Evolutionary conservation across 1,140 invertebrate genomes (phyloP), one percentile per base, ranked within the genome.

Genomic region (Thalassaphorura encarpata): DNA sequence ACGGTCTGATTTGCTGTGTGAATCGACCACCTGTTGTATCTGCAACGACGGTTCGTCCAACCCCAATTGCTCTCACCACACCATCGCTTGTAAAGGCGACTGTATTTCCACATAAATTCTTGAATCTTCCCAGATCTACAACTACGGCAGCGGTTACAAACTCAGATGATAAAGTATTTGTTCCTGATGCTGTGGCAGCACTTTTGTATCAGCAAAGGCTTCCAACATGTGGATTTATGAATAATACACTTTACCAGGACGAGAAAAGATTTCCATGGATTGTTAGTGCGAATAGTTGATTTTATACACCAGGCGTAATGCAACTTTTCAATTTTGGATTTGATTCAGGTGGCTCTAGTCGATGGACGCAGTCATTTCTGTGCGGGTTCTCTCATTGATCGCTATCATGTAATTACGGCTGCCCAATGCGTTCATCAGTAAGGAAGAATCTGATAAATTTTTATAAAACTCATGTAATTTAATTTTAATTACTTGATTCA

Each of bases 321-420:
- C 33, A 11, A 11, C n/a, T 36, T 11, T 36, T 36, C 33, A n/a
- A 36, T 36, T 36, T 36, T 36, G 11, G 11, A 11, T 48, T 48
- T 48, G 15, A 24, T 55, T 52, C 27, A 47, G 33, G 58, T 60
- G 18, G 62, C 62, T 8, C 36, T 64, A 19, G 58, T 64, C 36
- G 31, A 19, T 3, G 52, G 40, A 11, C 46, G 51, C 3, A 23
- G 56, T 2, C 62, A 64, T 26, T 64, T 64, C 40, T 64, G 62
- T 31, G 58, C 55, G 4, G 62, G 58, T 2, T 56, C 54, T 16
- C 54, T 59, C 1, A 55, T 62, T 27, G 60, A 62, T 36, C 16
- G 33, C 31, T 23, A 57, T n/a, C 39, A 58, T 28, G 50, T 58
- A 8, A 15, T 58, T 21, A 58, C 56, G 4, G 54, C 56, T 11